These are phyloP conservation scores for Strigamia crassipes DNA, from an alignment of 2,888 invertebrate genomes.

Conservation along the genomic window DNA sequence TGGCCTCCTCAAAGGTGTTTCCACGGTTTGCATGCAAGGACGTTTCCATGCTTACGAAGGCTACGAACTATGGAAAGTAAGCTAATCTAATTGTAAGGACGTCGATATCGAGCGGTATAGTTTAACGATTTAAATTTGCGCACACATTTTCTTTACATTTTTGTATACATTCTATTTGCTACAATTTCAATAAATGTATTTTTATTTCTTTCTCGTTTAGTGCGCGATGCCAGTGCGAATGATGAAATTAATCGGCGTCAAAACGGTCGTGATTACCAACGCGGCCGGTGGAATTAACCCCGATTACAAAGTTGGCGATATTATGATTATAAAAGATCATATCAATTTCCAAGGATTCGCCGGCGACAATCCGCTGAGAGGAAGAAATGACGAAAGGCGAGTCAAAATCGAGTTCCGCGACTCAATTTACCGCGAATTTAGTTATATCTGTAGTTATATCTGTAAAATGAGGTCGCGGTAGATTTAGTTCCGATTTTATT, in stretches of 20 bases:
- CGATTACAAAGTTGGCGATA: constrained; percentile 84
- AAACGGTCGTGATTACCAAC: constrained; percentile 89
- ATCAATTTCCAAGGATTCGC: constrained; percentile 96
- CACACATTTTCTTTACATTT: background rate
- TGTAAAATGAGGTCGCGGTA: too few species aligned
- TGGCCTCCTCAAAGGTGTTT: constrained; percentile 76
- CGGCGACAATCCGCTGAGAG: constrained; percentile 90
- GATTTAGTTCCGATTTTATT: too few species aligned
- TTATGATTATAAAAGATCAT: constrained; percentile 97
- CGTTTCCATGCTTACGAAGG: constrained; percentile 98
- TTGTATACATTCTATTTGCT: background rate
- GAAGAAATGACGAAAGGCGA: constrained; percentile 86
- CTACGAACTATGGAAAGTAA: constrained; percentile 84
- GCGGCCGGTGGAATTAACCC: constrained; percentile 95
- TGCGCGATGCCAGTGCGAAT: constrained; percentile 94
- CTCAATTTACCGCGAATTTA: too few species aligned
- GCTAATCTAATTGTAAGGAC: background rate
- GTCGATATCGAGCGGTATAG: too few species aligned
- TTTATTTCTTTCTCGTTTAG: constrained; percentile 59
- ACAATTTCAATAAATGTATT: background rate
- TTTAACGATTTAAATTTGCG: background rate
- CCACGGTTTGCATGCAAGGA: constrained; percentile 95
- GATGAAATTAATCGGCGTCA: constrained; percentile 94
- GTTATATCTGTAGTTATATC: too few species aligned
- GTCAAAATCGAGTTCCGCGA: constrained; percentile 11